Percentiles rank a stretch among this genome's conserved stretches.
These are phyloP conservation scores for Telmatochromis sp. DNA, from an alignment of 2,113 vertebrate genomes.

Conservation along the genomic window DNA sequence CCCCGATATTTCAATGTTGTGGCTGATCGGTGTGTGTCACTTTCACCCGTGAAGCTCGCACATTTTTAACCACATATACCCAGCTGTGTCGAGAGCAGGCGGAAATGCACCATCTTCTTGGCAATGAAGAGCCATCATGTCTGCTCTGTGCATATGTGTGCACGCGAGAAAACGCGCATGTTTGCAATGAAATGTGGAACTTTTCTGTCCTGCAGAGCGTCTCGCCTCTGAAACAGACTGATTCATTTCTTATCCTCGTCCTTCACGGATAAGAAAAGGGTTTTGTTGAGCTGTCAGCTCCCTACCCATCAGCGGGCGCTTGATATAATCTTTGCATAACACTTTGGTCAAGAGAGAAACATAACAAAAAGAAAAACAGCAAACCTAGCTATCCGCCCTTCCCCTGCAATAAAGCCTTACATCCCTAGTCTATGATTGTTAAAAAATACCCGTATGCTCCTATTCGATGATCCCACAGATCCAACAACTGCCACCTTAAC, in stretches of 20 bases:
- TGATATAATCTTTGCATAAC: conserved; percentile 68
- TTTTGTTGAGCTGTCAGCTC: conserved; percentile 42
- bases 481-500: conserved; percentile 43
- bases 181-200: conserved; percentile 25
- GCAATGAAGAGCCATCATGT: background rate
- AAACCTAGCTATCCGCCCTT: conserved; percentile 41
- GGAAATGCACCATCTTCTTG: background rate
- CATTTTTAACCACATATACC: background rate
- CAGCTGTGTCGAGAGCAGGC: background rate
- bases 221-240: conserved; percentile 36
- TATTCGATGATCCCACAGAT: conserved; percentile 45
- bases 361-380: conserved; percentile 31
- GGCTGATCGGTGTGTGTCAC: background rate
- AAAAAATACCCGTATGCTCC: conserved; percentile 66
- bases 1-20: background rate
- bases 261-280: conserved; percentile 56
- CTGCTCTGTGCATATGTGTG: conserved; percentile 9
- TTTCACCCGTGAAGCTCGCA: background rate
- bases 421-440: conserved; percentile 71
- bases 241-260: conserved; percentile 61
- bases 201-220: conserved; percentile 37
- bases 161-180: background rate
- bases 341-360: conserved; percentile 64
- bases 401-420: conserved; percentile 44
- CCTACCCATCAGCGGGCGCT: conserved; percentile 42